Evolutionary conservation across 2,888 invertebrate genomes (phyloP).

Genomic region (Nomada ferruginata): DNA sequence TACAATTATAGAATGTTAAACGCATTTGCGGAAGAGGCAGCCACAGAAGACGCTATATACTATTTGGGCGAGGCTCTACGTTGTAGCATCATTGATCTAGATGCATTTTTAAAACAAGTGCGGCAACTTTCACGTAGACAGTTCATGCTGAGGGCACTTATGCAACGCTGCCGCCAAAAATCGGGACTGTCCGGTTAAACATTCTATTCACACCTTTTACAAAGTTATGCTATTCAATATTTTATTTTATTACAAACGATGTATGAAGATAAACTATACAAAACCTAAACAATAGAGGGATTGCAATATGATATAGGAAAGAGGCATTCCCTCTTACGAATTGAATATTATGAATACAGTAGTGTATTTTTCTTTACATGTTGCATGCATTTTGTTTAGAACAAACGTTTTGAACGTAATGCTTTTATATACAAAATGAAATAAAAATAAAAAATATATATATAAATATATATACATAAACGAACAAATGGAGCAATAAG

Average conservation of each 20-base stretch:
- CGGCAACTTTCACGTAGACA: constrained; percentile 97
- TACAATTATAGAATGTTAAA: constrained; percentile 90
- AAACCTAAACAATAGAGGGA: constrained; percentile 36
- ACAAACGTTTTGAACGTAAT: constrained; percentile 15
- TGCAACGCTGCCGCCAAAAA: constrained; percentile 98
- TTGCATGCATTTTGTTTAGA: constrained; percentile 37
- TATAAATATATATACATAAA: constrained; percentile 13
- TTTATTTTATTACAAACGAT: constrained; percentile 62
- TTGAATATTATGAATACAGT: constrained; percentile 32
- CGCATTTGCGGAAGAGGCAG: constrained; percentile 98
- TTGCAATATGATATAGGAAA: constrained; percentile 44
- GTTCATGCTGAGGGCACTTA: constrained; percentile 96
- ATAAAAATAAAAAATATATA: constrained; percentile 22
- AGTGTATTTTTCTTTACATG: constrained; percentile 48
- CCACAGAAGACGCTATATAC: constrained; percentile 99
- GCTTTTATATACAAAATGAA: constrained; percentile 40
- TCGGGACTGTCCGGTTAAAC: constrained; percentile 92
- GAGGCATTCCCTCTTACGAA: constrained; percentile 18
- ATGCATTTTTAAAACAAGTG: constrained; percentile 98
- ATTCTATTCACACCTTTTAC: constrained; percentile 19
- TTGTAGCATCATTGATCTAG: constrained; percentile 96
- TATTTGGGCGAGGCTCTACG: constrained; percentile 98
- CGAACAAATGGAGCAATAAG: constrained; percentile 29
- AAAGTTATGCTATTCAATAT: constrained; percentile 60
- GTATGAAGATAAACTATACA: constrained; percentile 42